Percentiles rank a stretch among this genome's conserved stretches.
Conservation (phyloP, 2,888 invertebrate species). For the Lasius platythorax region DNA sequence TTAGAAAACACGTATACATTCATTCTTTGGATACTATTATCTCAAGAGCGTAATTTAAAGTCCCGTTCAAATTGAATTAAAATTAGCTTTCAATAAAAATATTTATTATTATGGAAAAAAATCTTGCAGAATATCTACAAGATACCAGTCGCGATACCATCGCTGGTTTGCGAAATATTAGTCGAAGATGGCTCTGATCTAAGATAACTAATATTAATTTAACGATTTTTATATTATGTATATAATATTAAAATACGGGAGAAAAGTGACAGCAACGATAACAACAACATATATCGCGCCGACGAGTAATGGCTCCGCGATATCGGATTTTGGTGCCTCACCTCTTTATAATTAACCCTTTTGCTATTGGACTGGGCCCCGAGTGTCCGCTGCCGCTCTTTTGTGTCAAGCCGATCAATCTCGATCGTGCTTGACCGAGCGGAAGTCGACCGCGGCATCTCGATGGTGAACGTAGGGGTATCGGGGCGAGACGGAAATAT, state of each 20-base stretch:
- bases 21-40: not conserved
- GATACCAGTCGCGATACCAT: not conserved
- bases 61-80: not conserved
- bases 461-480: conserved; percentile 52
- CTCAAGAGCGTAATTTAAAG: not conserved
- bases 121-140: not conserved
- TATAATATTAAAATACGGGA: conserved; percentile 2
- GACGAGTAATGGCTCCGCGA: conserved; percentile 52
- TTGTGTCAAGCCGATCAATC: conserved; percentile 80
- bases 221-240: not conserved
- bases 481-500: conserved; percentile 37
- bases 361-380: conserved; percentile 72
- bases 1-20: not conserved
- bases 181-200: not conserved
- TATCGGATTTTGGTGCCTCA: conserved; percentile 73
- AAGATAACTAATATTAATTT: not conserved
- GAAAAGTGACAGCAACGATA: not conserved
- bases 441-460: conserved; percentile 77
- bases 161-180: not conserved
- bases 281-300: conserved; percentile 20
- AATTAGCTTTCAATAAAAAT: not conserved
- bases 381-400: conserved; percentile 69
- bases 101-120: not conserved
- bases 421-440: conserved; percentile 82
- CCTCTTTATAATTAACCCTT: conserved; percentile 83